phyloP scores from a whole-genome alignment of 1,140 invertebrate genomes.

The Pantala flavescens region DNA sequence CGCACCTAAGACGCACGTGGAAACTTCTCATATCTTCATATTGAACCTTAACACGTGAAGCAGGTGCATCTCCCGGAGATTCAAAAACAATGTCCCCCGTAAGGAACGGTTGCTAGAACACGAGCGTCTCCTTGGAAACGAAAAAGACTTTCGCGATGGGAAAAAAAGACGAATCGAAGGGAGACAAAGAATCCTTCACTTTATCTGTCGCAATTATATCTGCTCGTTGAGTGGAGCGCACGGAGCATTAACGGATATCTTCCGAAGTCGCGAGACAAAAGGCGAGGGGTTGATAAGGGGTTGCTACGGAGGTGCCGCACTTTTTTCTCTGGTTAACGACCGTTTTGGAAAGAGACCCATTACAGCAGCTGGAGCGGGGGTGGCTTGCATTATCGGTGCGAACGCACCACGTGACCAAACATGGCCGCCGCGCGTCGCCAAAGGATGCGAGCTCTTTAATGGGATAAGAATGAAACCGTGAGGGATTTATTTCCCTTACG shows the following conservation, averaged over 20 bases:
- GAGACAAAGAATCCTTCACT: too few relatives aligned
- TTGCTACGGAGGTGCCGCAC: background rate
- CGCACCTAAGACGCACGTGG: too few relatives aligned
- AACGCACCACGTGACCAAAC: background rate
- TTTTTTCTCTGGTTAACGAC: background rate
- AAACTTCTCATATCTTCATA: too few relatives aligned
- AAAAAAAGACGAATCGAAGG: too few relatives aligned
- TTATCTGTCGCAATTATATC: too few relatives aligned
- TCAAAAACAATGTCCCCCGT: too few relatives aligned
- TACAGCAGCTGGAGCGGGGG: too few relatives aligned
- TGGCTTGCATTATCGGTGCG: background rate
- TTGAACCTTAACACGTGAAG: too few relatives aligned
- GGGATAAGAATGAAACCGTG: background rate
- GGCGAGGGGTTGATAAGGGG: background rate
- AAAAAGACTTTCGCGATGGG: too few relatives aligned
- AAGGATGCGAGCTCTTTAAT: background rate
- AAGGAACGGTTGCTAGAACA: too few relatives aligned
- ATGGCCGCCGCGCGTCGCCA: background rate
- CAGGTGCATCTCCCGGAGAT: too few relatives aligned
- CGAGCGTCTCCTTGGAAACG: too few relatives aligned
- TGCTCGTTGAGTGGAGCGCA: background rate
- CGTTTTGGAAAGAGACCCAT: background rate
- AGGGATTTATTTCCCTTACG: background rate
- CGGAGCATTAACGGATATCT: background rate
- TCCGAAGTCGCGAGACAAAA: background rate